A percentile compares a stretch with the other conserved stretches of the same genome.
These are phyloP conservation scores for Crypturellus undulatus DNA, from an alignment of 2,113 vertebrate genomes.

Conservation along the genomic window DNA sequence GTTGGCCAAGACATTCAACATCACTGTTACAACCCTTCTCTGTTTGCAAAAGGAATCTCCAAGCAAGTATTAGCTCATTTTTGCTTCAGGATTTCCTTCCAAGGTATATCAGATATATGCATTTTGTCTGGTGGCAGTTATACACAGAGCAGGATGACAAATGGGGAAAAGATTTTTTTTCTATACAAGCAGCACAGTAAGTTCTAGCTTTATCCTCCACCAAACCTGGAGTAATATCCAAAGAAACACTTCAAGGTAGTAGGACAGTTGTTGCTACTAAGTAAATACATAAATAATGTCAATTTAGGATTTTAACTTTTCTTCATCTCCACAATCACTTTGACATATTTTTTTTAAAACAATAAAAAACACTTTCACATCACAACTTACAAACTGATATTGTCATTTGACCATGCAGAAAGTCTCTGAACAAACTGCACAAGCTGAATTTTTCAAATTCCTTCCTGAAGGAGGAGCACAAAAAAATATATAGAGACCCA, in stretches of 20 bases:
- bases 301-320: neutral
- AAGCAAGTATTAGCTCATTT: neutral
- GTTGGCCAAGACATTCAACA: neutral
- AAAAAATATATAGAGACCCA: neutral
- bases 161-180: neutral
- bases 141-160: fast-evolving
- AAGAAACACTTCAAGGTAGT: neutral
- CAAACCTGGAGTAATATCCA: neutral
- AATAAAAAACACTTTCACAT: neutral
- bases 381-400: neutral
- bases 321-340: neutral
- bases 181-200: neutral
- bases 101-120: neutral
- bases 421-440: neutral
- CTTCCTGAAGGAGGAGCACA: neutral
- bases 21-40: neutral
- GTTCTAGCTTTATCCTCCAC: neutral
- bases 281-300: neutral
- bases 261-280: neutral
- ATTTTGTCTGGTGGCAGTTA: neutral
- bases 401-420: neutral
- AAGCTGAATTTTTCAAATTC: neutral
- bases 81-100: neutral
- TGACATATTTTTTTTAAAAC: neutral
- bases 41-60: neutral